A percentile compares a stretch with the other conserved stretches of the same genome.
Evolutionary conservation across 2,888 invertebrate species (phyloP).

Genomic region (Drymonia ruficornis): DNA sequence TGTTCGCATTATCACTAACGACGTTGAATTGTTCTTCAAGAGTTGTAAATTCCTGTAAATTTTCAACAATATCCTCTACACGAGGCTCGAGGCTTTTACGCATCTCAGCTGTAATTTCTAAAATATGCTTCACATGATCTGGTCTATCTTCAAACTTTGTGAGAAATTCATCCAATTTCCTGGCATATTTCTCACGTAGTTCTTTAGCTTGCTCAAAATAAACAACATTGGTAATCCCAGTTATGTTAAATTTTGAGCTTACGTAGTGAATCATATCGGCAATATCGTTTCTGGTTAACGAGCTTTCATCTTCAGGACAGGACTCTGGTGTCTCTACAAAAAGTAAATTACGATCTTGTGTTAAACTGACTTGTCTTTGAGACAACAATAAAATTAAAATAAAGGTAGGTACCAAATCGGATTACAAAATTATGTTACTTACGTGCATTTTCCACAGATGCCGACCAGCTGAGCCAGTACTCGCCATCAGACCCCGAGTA

Average conservation of each 20-base stretch:
- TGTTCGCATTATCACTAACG: conserved; percentile 15
- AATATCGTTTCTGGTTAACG: conserved; percentile 41
- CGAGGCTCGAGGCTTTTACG: conserved; percentile 33
- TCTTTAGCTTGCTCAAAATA: conserved; percentile 26
- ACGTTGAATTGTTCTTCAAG: conserved; percentile 23
- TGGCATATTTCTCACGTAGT: conserved; percentile 29
- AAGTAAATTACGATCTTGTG: too few relatives aligned
- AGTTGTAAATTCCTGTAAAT: conserved; percentile 27
- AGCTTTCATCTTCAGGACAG: conserved; percentile 19
- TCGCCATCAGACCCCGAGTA: too few relatives aligned
- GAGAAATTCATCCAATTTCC: conserved; percentile 32
- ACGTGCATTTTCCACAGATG: too few relatives aligned
- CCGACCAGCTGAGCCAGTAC: too few relatives aligned
- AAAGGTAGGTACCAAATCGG: too few relatives aligned
- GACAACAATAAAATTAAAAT: too few relatives aligned
- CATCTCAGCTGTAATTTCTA: conserved; percentile 39
- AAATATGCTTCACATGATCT: conserved; percentile 48
- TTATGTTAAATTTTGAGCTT: conserved; percentile 24
- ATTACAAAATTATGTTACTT: too few relatives aligned
- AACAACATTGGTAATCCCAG: conserved; percentile 22
- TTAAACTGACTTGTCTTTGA: too few relatives aligned
- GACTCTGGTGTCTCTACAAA: neutral
- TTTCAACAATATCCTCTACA: conserved; percentile 20
- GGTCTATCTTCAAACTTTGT: conserved; percentile 40
- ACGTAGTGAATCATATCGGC: conserved; percentile 37